Base-by-base conservation (phyloP, 2,888 invertebrate species). In the Dexiosoma caninum region DNA sequence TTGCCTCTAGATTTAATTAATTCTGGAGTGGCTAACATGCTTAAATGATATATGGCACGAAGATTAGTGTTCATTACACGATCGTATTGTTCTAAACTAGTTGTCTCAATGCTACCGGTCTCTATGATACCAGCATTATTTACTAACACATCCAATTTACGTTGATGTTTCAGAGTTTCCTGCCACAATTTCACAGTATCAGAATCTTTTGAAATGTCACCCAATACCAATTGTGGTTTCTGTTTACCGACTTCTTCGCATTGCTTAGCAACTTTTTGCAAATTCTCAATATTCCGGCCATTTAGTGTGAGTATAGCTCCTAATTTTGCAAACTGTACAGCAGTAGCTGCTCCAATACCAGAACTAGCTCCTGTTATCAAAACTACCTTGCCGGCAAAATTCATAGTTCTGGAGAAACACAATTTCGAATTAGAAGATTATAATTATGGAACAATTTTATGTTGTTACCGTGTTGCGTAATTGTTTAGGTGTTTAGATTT, bases 121-220 rank as follows among this genome's bases (percentile, higher is more conserved):
- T 94, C 95, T 40, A 97, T 88, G 62, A 95, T 92, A n/a, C 98
- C 98, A 59, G 98, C 98, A 91, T 95, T 96, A 88, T 98, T 97
- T 0, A 97, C 92, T 44, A 97, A 89, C 32, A 96, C 92, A 91
- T 97, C 95, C 7, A 97, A 88, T 86, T 92, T 93, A 0, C 93
- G 92, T 86, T 92, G 95, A 81, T 93, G 92, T 14, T 92, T 90
- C 9, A 96, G 90, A 0, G 95, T 94, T 16, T 91, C 90, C 44
- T 94, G 92, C 0, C 96, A 87, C 82, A 96, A 92, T 14, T 91
- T 91, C 85, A 93, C 92, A 6, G 85, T 85, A 49, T 88, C 87
- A 0, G 93, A 91, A 83, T 95, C 95, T 9, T 87, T 85, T 12
- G 87, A 89, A 87, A 95, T 94, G 77, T 93, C 93, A 3, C 93